phyloP scores from a whole-genome alignment of 2,113 vertebrate genomes.

The Nettapus auritus region DNA sequence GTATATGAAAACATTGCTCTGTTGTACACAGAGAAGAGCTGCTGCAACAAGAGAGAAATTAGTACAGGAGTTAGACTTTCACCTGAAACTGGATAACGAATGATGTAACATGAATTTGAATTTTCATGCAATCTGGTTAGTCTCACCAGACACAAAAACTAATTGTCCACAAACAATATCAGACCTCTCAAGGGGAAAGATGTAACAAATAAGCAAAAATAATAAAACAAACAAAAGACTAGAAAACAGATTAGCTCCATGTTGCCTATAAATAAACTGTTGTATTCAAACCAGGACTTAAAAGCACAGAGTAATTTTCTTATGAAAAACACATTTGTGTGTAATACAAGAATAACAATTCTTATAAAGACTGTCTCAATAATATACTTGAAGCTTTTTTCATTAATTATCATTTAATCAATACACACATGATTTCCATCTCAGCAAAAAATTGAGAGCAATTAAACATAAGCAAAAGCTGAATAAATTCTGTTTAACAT shows the following conservation, averaged over 20 bases:
- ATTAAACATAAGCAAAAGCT: constrained; percentile 8
- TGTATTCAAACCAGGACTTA: not conserved
- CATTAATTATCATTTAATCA: constrained; percentile 23
- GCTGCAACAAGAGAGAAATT: not conserved
- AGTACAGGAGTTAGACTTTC: not conserved
- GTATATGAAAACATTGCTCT: not conserved
- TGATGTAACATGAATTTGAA: not conserved
- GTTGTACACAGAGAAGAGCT: not conserved
- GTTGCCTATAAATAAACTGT: not conserved
- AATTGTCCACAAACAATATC: not conserved
- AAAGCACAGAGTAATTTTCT: not conserved
- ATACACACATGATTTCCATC: not conserved
- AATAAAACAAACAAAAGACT: not conserved
- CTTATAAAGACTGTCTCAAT: not conserved
- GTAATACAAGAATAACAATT: not conserved
- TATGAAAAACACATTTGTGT: not conserved
- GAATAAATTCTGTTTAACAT: constrained; percentile 1
- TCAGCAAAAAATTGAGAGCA: not conserved
- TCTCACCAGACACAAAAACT: not conserved
- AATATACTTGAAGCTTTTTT: not conserved
- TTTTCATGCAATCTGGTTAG: not conserved
- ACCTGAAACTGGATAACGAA: not conserved
- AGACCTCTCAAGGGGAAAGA: not conserved
- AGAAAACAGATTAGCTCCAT: not conserved
- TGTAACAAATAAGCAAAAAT: constrained; percentile 9